Base-by-base conservation (phyloP, 2,888 invertebrate species). In the Hydraecia micacea region DNA sequence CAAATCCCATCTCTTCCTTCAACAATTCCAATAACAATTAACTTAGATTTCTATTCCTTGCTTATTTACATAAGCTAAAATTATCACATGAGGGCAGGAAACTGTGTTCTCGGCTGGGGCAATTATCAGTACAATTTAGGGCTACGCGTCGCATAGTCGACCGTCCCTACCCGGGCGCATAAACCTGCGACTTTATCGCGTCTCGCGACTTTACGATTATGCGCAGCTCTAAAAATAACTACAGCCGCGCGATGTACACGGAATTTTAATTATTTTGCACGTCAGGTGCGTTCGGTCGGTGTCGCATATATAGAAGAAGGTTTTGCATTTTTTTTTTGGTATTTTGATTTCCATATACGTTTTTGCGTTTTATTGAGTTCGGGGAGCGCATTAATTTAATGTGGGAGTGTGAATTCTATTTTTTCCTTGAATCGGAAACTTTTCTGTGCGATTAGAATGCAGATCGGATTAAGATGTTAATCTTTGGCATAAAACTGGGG, bases 101-200 rank as follows among this genome's bases (percentile, higher is more conserved):
- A 80, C 82, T 68, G 68, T 82, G 84, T 77, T 72, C 82, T 75
- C 82, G 58, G 79, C n/a, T 70, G 49, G 75, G 76, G 83, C 86
- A 90, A 88, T 90, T 90, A 90, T 86, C 89, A 87, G 77, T 85
- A 89, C 88, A 87, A 90, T 90, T 90, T 89, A 89, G 86, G 82
- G 68, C 88, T 79, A 69, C 55, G 74, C 71, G 81, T 75, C 80
- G 75, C 63, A 69, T 78, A 69, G 83, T 55, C 73, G 49, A 46
- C 70, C 70, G 72, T 73, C 74, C 71, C 28, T 63, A 70, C 65
- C 28, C 69, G 73, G 46, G 28, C 72, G 75, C 65, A 77, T 86
- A 88, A 85, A 89, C 85, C 73, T 66, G 80, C 87, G 87, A 88
- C 80, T 90, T 88, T 88, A 83, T 78, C 71, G 71, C 73, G 71